Evolutionary conservation across 2,888 invertebrate species (phyloP).

Genomic region (Phrixothrix hirtus): DNA sequence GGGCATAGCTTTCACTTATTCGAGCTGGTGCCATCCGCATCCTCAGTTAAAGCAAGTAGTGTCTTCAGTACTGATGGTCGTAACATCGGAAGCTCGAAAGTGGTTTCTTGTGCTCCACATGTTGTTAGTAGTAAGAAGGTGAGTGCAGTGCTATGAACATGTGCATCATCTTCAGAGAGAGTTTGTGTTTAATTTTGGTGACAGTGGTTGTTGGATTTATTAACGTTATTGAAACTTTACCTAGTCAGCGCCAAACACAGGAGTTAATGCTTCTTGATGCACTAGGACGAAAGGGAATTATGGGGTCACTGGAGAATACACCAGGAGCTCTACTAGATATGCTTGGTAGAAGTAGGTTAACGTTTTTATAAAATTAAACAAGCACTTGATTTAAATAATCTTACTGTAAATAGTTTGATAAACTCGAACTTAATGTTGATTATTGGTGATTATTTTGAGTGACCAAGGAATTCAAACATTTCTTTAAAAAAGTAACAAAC

Average conservation of each 20-base stretch:
- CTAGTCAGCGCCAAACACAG: conserved; percentile 71
- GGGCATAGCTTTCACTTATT: conserved; percentile 27
- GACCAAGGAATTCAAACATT: too few species aligned
- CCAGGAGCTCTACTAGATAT: conserved; percentile 81
- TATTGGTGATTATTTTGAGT: too few species aligned
- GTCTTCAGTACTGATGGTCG: conserved; percentile 41
- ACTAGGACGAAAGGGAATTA: conserved; percentile 66
- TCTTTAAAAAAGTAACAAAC: too few species aligned
- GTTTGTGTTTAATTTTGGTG: conserved; percentile 36
- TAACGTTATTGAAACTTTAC: conserved; percentile 51
- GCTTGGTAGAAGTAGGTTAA: conserved; percentile 76
- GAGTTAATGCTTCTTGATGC: conserved; percentile 75
- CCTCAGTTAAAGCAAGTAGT: conserved; percentile 25
- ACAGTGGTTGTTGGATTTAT: conserved; percentile 34
- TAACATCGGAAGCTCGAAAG: conserved; percentile 46
- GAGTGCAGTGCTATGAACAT: conserved; percentile 46
- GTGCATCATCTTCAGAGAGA: conserved; percentile 39
- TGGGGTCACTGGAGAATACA: conserved; percentile 58
- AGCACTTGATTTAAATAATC: too few species aligned
- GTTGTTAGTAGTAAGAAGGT: conserved; percentile 46
- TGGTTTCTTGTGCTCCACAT: conserved; percentile 43
- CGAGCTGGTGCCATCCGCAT: conserved; percentile 20
- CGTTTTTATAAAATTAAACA: too few species aligned
- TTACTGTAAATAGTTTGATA: too few species aligned
- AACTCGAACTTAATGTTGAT: too few species aligned